phyloP scores from a whole-genome alignment of 1,140 invertebrate species.

The Drosophila ohnishii region DNA sequence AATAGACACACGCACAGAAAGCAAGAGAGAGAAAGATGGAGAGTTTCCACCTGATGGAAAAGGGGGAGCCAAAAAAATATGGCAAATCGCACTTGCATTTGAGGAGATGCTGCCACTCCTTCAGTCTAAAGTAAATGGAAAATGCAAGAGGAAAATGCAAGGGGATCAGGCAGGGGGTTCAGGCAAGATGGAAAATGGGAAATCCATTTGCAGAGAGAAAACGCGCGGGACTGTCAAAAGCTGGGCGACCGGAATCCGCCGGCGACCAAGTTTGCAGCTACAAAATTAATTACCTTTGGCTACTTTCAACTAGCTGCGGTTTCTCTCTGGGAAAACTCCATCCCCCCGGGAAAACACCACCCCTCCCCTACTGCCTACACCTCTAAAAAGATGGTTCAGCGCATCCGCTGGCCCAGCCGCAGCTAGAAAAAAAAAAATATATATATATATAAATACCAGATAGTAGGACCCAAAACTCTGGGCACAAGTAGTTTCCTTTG shows the following conservation, averaged over 20 bases:
- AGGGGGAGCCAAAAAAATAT: constrained; percentile 11
- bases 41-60: constrained; percentile 21
- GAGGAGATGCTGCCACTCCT: constrained; percentile 59
- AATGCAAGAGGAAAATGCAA: constrained; percentile 26
- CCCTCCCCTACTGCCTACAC: constrained; percentile 6
- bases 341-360: constrained; percentile 18
- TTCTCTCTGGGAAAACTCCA: constrained; percentile 15
- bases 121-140: constrained; percentile 69
- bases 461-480: constrained; percentile 35
- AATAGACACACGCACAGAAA: constrained; percentile 59
- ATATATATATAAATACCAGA: constrained; percentile 15
- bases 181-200: constrained; percentile 39
- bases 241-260: constrained; percentile 35
- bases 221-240: constrained; percentile 63
- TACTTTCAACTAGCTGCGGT: constrained; percentile 76
- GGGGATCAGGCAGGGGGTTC: constrained; percentile 26
- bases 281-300: constrained; percentile 82
- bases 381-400: constrained; percentile 58
- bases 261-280: constrained; percentile 62
- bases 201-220: constrained; percentile 68
- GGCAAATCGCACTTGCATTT: constrained; percentile 22
- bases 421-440: constrained; percentile 29
- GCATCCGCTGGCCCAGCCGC: constrained; percentile 66
- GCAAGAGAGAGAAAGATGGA: background rate
- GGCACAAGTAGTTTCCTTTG: constrained; percentile 58